Conservation (phyloP, 37 sponge, comb jelly and placozoan genomes). For the Halichondria panicea region DNA sequence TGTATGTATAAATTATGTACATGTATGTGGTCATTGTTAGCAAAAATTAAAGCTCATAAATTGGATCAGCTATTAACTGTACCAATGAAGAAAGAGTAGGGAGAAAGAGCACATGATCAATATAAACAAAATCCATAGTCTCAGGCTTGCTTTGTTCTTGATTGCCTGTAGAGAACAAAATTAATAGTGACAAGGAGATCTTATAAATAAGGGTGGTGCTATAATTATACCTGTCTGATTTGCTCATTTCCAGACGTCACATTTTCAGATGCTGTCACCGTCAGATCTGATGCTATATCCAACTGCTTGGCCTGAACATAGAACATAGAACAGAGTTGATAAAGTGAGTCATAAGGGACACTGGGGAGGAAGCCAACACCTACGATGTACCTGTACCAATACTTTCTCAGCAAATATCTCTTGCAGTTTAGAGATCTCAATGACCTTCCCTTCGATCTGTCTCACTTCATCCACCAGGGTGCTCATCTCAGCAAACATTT, state of each 20-base stretch:
- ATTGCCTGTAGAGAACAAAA: conserved; percentile 69
- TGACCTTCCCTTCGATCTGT: conserved; percentile 86
- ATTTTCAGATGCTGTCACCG: conserved; percentile 63
- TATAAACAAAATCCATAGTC: conserved; percentile 84
- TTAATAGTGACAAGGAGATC: no score
- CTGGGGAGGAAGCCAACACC: no score
- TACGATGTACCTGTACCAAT: conserved; percentile 70
- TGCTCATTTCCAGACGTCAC: conserved; percentile 74
- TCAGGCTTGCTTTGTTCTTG: conserved; percentile 79
- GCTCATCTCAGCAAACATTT: conserved; percentile 58
- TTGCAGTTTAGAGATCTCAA: conserved; percentile 83
- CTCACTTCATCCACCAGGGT: conserved; percentile 75
- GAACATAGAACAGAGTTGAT: no score
- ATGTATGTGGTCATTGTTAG: no score
- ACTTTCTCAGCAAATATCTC: conserved; percentile 89
- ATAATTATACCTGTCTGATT: conserved; percentile 49
- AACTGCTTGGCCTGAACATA: conserved; percentile 45
- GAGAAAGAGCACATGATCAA: conserved; percentile 71
- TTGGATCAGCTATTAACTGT: conserved; percentile 49
- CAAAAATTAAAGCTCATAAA: no score
- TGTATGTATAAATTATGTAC: no score
- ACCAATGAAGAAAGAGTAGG: conserved; percentile 91
- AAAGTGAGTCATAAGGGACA: no score
- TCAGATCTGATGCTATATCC: conserved; percentile 30
- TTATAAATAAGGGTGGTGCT: no score